Percentiles rank a stretch among this genome's conserved stretches.
Conservation (phyloP, 2,888 invertebrate genomes). For the Drosophila aldrichi region DNA sequence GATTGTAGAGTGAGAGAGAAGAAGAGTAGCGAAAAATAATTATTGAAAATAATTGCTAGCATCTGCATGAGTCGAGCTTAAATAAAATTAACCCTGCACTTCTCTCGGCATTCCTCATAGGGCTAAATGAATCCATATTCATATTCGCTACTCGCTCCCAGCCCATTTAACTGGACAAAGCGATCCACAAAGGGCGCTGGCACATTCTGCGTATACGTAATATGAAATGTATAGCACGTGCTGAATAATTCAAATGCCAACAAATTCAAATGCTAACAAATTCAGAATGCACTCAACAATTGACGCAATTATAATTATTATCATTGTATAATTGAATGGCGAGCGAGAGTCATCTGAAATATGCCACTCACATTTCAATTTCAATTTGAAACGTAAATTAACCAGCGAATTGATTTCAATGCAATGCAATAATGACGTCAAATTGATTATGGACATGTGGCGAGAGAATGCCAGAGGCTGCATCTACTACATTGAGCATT, state of each 20-base stretch:
- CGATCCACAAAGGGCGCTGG: too few species aligned
- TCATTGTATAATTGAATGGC: background rate
- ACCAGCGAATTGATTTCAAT: background rate
- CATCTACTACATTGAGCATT: background rate
- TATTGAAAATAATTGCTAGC: too few species aligned
- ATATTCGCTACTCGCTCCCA: too few species aligned
- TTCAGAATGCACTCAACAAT: constrained; percentile 13
- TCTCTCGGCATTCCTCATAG: too few species aligned
- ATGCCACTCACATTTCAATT: constrained; percentile 18
- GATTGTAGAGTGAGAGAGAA: too few species aligned
- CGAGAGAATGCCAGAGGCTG: background rate
- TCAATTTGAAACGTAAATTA: constrained; percentile 15
- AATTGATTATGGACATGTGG: background rate
- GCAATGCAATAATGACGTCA: constrained; percentile 10
- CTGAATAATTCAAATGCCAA: constrained; percentile 17
- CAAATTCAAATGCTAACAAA: constrained; percentile 10
- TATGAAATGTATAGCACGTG: background rate
- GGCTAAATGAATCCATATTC: too few species aligned
- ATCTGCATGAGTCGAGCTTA: too few species aligned
- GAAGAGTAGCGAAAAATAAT: too few species aligned
- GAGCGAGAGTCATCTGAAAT: constrained; percentile 5
- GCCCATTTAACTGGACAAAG: too few species aligned
- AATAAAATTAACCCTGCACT: too few species aligned
- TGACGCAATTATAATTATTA: constrained; percentile 13
- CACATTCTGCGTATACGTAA: constrained; percentile 9